Conservation (phyloP, 2,113 vertebrate species). For the Pseudopipra pipra region DNA sequence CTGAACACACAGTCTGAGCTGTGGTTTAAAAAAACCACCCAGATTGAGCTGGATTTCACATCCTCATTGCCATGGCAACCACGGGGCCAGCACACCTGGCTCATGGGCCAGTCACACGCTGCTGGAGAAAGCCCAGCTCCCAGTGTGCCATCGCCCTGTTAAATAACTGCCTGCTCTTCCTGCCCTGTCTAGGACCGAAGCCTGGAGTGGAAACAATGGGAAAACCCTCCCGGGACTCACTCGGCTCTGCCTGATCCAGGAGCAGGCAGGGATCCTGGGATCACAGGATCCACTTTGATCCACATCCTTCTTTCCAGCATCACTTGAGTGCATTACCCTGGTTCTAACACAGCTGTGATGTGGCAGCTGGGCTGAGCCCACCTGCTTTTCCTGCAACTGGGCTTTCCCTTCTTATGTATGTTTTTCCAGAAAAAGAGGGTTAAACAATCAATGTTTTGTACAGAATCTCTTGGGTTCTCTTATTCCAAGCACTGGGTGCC, state of each 20-base stretch:
- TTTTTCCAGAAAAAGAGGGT: not conserved
- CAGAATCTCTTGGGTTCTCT: not conserved
- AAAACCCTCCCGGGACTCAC: not conserved
- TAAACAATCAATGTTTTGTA: not conserved
- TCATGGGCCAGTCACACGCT: not conserved
- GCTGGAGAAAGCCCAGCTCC: not conserved
- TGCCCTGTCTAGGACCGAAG: not conserved
- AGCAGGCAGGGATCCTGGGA: not conserved
- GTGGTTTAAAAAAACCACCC: not conserved
- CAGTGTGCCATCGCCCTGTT: not conserved
- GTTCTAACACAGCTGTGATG: not conserved
- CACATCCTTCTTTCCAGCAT: not conserved
- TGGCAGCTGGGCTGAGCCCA: rapidly evolving
- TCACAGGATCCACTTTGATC: not conserved
- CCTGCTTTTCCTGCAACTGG: not conserved
- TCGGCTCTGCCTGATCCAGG: not conserved
- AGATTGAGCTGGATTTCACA: not conserved
- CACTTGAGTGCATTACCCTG: not conserved
- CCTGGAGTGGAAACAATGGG: not conserved
- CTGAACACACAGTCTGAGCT: not conserved
- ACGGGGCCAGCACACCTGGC: not conserved
- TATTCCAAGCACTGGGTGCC: rapidly evolving
- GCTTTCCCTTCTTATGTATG: not conserved
- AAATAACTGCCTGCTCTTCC: not conserved
- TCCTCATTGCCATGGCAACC: not conserved